Evolutionary conservation across 30 jellyfish, hydroid and myxozoan species (phyloP), one percentile per base, ranked within the genome.

Genomic region (Cassiopea xamachana): DNA sequence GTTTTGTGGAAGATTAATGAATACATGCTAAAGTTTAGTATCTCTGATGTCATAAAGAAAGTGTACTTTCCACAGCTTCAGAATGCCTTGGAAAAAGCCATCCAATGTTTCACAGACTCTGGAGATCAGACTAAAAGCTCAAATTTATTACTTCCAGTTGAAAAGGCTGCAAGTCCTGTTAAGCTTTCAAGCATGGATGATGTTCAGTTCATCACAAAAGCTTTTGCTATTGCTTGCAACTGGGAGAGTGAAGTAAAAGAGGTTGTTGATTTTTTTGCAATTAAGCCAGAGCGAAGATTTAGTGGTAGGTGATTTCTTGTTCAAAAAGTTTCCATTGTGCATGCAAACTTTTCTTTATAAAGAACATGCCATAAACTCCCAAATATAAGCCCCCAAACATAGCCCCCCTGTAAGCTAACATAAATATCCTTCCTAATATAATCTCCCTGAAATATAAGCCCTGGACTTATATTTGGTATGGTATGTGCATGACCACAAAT

Each of bases 241-340:
- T 87, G 94, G 94, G 94, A 87, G 46, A 87, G 58, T 68, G 94
- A 87, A 50, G 94, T 87, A 8, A 50, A 77, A 43, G 94, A 87
- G 68, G 61, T 87, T 0, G 68, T 87, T 16, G 84, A 48, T 17
- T 87, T 73, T 47, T 87, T 75, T 77, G 67, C 89, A 44, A 83
- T 76, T 19, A 87, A 87, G 74, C 89, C 85, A 43, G 94, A 68
- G 61, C 46, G 85, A 19, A 73, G 92, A 49, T 72, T 49, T 49
- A 73, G 92, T 73, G 85, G 92, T 72, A 19, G 10, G 85, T 84
- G 39, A 9, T 8, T 71, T 43, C 17, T 19, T 5, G 77, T 55
- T 55, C 64, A 55, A 10, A 55, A 3, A 3, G 7, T 55, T 55
- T 55, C 64, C 12, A 55, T 55, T 6, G 64, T 10, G 12, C 12